Evolutionary conservation across 2,113 vertebrate genomes (phyloP).

Genomic region (Lipophrys pholis): DNA sequence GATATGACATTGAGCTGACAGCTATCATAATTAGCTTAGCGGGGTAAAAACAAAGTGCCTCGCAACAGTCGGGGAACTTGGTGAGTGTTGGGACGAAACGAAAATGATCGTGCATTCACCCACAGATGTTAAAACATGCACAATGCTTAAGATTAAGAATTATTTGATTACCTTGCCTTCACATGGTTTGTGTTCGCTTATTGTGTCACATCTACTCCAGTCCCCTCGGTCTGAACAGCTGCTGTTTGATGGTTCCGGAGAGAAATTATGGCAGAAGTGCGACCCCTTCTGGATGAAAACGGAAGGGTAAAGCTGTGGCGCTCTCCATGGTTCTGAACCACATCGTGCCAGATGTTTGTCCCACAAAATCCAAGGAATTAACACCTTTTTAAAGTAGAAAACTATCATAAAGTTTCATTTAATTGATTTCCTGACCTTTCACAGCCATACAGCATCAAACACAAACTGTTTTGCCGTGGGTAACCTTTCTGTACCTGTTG

Average conservation of each 20-base stretch:
- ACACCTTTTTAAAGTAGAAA: too few relatives aligned
- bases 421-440: conserved; percentile 42
- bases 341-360: not conserved
- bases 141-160: not conserved
- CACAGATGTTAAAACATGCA: not conserved
- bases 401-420: too few relatives aligned
- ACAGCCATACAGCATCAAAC: conserved; percentile 22
- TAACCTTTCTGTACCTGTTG: conserved; percentile 53
- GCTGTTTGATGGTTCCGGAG: conserved; percentile 53
- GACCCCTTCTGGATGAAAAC: conserved; percentile 59
- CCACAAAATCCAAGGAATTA: too few relatives aligned
- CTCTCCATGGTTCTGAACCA: conserved; percentile 75
- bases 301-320: not conserved
- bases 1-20: conserved; percentile 47
- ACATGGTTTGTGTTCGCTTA: conserved; percentile 1
- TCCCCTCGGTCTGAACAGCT: conserved; percentile 32
- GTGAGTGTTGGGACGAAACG: too few relatives aligned
- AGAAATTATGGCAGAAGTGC: conserved; percentile 17
- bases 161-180: conserved; percentile 45
- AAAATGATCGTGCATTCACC: too few relatives aligned
- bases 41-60: not conserved
- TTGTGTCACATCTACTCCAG: conserved; percentile 52
- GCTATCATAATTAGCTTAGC: conserved; percentile 27
- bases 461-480: not conserved
- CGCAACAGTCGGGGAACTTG: not conserved